These are phyloP conservation scores for Lepus oiostolus DNA, from an alignment of 2,797 vertebrate species.

Conservation along the genomic window DNA sequence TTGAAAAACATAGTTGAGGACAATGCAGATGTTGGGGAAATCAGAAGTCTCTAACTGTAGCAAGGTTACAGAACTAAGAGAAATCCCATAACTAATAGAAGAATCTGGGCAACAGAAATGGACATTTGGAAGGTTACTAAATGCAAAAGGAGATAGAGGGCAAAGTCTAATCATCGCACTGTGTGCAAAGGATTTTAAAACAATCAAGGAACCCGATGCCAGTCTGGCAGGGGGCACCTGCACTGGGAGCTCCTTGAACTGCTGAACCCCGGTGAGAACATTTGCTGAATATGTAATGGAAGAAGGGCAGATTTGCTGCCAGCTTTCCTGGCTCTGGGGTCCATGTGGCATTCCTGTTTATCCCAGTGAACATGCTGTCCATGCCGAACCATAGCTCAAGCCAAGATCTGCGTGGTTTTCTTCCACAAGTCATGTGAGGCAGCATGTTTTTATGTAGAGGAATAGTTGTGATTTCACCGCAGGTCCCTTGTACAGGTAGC, in stretches of 20 bases:
- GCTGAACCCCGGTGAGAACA: not conserved
- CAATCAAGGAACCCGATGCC: constrained; percentile 2
- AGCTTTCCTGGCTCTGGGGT: not conserved
- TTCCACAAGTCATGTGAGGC: not conserved
- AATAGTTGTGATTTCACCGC: constrained; percentile 5
- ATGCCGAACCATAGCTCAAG: not conserved
- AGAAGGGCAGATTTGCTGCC: not conserved
- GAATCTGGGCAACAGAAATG: not conserved
- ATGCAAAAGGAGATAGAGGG: not conserved
- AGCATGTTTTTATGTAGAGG: not conserved
- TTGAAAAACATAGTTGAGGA: not conserved
- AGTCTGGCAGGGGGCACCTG: constrained; percentile 15
- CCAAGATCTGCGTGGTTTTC: not conserved
- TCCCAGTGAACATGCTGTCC: not conserved
- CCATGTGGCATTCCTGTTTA: not conserved
- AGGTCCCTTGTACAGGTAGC: not conserved
- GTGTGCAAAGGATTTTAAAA: constrained; percentile 55
- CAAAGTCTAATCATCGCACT: constrained; percentile 37
- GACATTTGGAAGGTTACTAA: constrained; percentile 51
- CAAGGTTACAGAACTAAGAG: not conserved
- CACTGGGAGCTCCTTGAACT: not conserved
- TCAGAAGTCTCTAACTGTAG: not conserved
- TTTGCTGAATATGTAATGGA: not conserved
- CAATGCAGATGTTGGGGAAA: not conserved
- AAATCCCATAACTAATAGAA: not conserved